phyloP scores from a whole-genome alignment of 1,140 invertebrate genomes.

The Kradibia gibbosae region DNA sequence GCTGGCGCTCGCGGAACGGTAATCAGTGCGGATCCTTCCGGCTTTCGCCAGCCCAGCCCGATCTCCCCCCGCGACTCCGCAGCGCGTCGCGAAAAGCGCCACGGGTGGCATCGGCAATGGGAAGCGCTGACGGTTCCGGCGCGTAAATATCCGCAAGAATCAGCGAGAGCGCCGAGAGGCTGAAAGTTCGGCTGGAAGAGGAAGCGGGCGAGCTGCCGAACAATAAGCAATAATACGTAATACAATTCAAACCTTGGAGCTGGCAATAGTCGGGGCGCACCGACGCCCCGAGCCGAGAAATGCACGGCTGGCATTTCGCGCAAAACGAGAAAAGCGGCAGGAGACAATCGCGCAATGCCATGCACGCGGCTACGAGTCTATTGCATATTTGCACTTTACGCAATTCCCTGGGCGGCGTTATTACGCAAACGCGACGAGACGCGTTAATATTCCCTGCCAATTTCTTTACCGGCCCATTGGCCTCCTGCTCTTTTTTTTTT shows the following conservation, averaged over 20 bases:
- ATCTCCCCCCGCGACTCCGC: not conserved
- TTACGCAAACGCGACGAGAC: slow-evolving; percentile 61
- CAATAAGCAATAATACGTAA: slow-evolving; percentile 70
- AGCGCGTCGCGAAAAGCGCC: not conserved
- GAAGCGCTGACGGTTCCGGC: not conserved
- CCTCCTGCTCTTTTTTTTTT: no score
- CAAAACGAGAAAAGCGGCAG: slow-evolving; percentile 62
- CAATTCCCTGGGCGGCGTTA: slow-evolving; percentile 61
- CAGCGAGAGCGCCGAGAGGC: slow-evolving; percentile 33
- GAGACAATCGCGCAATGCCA: slow-evolving; percentile 65
- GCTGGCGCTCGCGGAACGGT: not conserved
- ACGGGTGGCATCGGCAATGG: not conserved
- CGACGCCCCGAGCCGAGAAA: slow-evolving; percentile 62
- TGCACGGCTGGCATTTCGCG: slow-evolving; percentile 66
- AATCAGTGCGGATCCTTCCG: not conserved
- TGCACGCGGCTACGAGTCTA: slow-evolving; percentile 61
- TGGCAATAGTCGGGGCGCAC: slow-evolving; percentile 63
- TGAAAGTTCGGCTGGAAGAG: slow-evolving; percentile 16
- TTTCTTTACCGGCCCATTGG: not conserved
- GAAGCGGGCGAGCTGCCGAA: slow-evolving; percentile 56
- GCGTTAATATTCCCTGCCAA: slow-evolving; percentile 16
- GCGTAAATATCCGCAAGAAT: slow-evolving; percentile 53
- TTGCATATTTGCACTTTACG: slow-evolving; percentile 67
- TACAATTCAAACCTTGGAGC: slow-evolving; percentile 67
- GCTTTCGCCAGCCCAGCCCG: not conserved